A percentile compares a stretch with the other conserved stretches of the same genome.
Conservation (phyloP, 2,888 invertebrate genomes). For the Eristalis tenax region DNA sequence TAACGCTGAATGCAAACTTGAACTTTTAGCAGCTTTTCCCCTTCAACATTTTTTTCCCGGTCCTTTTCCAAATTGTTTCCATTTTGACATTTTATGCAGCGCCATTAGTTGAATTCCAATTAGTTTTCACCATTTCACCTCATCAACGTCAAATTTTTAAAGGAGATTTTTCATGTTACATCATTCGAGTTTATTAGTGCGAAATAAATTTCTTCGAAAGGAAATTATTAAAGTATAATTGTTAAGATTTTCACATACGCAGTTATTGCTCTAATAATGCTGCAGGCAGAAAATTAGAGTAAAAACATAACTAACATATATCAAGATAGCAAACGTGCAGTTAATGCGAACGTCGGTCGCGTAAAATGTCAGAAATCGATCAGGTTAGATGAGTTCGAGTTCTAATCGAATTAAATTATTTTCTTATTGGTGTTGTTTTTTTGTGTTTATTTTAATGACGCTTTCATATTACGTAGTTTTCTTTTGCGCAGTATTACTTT, state of each 20-base stretch:
- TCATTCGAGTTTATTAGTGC: constrained; percentile 70
- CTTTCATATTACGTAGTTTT: constrained; percentile 21
- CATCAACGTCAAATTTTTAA: constrained; percentile 29
- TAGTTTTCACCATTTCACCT: constrained; percentile 28
- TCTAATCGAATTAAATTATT: constrained; percentile 12
- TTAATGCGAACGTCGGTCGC: constrained; percentile 31
- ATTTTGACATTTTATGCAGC: constrained; percentile 1
- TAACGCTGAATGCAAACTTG: not conserved
- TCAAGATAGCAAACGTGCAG: constrained; percentile 60
- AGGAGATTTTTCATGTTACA: constrained; percentile 74
- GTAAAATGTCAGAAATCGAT: constrained; percentile 74
- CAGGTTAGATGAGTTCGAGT: constrained; percentile 74
- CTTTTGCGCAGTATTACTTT: constrained; percentile 11
- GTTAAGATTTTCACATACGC: constrained; percentile 19
- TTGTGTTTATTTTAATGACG: constrained; percentile 24
- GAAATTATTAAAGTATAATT: constrained; percentile 40
- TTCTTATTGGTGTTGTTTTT: constrained; percentile 15
- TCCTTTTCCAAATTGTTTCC: not conserved
- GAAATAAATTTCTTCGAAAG: constrained; percentile 58
- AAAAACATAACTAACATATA: constrained; percentile 17
- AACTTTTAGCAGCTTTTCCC: not conserved
- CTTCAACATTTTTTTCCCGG: not conserved
- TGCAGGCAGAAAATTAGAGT: constrained; percentile 45
- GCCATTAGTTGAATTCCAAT: not conserved
- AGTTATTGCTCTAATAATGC: constrained; percentile 47